Base-by-base conservation (phyloP, 92 coral and sea anemone genomes). In the Phymanthus crucifer region DNA sequence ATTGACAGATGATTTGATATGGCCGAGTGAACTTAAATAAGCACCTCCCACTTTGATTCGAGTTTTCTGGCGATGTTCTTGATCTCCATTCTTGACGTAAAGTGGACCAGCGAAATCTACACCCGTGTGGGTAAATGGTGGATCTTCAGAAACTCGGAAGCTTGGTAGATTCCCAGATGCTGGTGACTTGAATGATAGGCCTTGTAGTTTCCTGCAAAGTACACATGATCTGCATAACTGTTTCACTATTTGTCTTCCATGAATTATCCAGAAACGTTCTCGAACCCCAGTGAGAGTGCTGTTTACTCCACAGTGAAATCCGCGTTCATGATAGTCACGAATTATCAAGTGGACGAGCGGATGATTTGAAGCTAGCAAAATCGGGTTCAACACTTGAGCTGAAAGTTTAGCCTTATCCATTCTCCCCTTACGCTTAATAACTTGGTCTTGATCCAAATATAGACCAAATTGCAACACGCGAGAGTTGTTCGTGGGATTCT, bases 401-500 rank as follows among this genome's bases (percentile, higher is more conserved):
- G 76, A 77, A 40, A 85, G 40, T 46, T 85, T 69, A 19, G 89
- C 78, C 57, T 85, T 65, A 4, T 69, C 29, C 1, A 74, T 34
- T 76, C 83, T 66, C 35, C 89, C 86, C 3, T 70, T 72, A 24
- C 89, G 79, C 45, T 80, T n/a, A 9, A 43, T 57, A 32, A 21
- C 66, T 45, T 54, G 29, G 64, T 54, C 64, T 54, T 17, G 64
- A 54, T 54, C 64, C 76, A 90, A 81, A 76, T 83, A 83, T 68
- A 89, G 61, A 32, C 93, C 85, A 47, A 89, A 85, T 73, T 89
- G 90, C 24, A 58, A 35, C 46, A 85, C 93, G 47, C 76, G 89
- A 36, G 84, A 43, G 23, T 78, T 40, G 19, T 74, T 75, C 33
- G 77, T 46, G 32, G 75, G 34, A 31, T 76, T 77, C 54, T 82